Evolutionary conservation across 2,797 vertebrate genomes (phyloP).

Genomic region (Macrochelys suwanniensis): DNA sequence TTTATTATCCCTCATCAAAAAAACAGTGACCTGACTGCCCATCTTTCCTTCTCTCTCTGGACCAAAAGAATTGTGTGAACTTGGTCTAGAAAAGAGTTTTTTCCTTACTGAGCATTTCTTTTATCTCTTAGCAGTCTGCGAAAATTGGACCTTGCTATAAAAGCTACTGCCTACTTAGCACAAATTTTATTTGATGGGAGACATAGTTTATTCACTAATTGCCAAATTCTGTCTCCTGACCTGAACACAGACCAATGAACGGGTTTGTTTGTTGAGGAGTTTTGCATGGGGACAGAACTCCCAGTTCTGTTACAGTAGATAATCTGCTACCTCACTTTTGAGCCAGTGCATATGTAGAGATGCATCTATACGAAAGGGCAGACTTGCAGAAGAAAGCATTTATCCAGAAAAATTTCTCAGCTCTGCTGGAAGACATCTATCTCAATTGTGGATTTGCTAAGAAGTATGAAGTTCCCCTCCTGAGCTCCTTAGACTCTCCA

Average conservation of each 20-base stretch:
- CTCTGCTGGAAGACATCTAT: not conserved
- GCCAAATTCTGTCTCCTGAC: not conserved
- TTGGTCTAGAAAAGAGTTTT: not conserved
- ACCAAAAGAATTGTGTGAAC: conserved; percentile 29
- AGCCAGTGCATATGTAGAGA: not conserved
- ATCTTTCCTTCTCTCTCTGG: not conserved
- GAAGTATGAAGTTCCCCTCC: not conserved
- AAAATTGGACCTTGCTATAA: conserved; percentile 32
- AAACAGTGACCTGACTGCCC: not conserved
- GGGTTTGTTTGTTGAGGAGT: not conserved
- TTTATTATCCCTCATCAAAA: conserved; percentile 11
- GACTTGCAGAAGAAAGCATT: not conserved
- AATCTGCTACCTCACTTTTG: not conserved
- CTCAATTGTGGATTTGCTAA: not conserved
- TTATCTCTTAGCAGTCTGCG: conserved; percentile 29
- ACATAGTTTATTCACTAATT: conserved; percentile 50
- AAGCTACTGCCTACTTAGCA: conserved; percentile 33
- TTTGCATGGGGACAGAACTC: not conserved
- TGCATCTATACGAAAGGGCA: not conserved
- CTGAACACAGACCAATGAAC: not conserved
- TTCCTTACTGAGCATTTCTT: conserved; percentile 48
- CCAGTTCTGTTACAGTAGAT: not conserved
- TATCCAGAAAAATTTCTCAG: not conserved
- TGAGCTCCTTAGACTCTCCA: not conserved
- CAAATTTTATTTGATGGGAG: conserved; percentile 42